Evolutionary conservation across 2,113 vertebrate genomes (phyloP).

Genomic region (Strigops habroptila): DNA sequence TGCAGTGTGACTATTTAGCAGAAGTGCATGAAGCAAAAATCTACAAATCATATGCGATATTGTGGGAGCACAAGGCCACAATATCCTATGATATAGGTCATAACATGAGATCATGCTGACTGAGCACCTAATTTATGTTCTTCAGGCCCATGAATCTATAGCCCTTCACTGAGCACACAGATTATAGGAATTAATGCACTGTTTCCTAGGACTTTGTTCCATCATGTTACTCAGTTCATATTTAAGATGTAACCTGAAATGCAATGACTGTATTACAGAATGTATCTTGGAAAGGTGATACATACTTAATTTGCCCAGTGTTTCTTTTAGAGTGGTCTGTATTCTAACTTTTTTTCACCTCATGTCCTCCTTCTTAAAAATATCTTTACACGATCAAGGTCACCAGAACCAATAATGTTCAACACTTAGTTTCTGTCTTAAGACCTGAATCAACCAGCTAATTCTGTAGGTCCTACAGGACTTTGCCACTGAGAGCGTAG

Average conservation of each 20-base stretch:
- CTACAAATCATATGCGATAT: neutral
- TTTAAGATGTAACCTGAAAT: neutral
- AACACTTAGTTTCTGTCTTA: neutral
- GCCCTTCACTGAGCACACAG: neutral
- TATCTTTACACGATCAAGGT: neutral
- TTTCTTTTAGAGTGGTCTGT: neutral
- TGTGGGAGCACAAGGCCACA: neutral
- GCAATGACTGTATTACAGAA: neutral
- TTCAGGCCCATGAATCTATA: neutral
- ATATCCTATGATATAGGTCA: fast-evolving
- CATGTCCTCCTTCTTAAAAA: neutral
- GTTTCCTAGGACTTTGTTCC: neutral
- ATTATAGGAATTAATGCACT: neutral
- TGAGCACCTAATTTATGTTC: neutral
- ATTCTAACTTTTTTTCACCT: neutral
- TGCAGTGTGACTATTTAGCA: neutral
- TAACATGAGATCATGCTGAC: neutral
- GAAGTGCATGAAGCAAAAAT: neutral
- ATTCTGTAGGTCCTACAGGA: neutral
- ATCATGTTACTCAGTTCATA: neutral
- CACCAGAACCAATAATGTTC: neutral
- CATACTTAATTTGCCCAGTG: neutral
- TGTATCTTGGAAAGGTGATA: neutral
- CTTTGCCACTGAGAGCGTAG: neutral
- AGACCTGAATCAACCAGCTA: neutral